phyloP scores from a whole-genome alignment of 2,888 invertebrate species.

The Agrotis clavis region DNA sequence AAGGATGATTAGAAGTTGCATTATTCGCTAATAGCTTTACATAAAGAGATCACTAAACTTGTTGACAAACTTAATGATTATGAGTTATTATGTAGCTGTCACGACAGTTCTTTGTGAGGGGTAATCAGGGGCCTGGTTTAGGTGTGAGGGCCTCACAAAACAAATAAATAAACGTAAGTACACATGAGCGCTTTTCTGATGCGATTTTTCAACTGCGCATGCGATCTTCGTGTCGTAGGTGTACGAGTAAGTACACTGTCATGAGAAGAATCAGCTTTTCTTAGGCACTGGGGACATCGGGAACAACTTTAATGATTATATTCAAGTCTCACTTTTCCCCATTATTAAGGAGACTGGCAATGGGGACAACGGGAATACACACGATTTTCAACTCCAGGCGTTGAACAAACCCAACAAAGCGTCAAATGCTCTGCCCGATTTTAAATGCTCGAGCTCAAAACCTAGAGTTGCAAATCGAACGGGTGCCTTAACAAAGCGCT shows the following conservation, averaged over 20 bases:
- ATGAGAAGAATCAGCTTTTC: too few species aligned
- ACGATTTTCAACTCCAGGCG: too few species aligned
- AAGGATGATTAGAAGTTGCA: not conserved
- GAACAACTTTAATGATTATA: too few species aligned
- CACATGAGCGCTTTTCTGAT: not conserved
- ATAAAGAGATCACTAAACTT: slow-evolving; percentile 31
- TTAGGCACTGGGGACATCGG: too few species aligned
- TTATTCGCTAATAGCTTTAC: slow-evolving; percentile 29
- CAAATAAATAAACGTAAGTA: too few species aligned
- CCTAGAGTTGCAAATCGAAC: not conserved
- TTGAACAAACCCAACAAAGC: not conserved
- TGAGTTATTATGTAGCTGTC: slow-evolving; percentile 33
- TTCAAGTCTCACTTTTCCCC: too few species aligned
- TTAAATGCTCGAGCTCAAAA: not conserved
- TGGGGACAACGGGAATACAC: too few species aligned
- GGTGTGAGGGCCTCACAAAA: not conserved
- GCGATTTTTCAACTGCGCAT: not conserved
- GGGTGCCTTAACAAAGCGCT: not conserved
- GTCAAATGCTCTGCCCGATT: not conserved
- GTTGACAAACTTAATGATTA: slow-evolving; percentile 35
- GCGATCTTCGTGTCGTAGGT: not conserved
- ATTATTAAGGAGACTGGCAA: too few species aligned
- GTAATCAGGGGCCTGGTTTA: slow-evolving; percentile 1
- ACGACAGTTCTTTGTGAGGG: slow-evolving; percentile 30
- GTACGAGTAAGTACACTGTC: too few species aligned